Evolutionary conservation across 2,113 vertebrate species (phyloP).

Genomic region (Cyprinodon variegatus): DNA sequence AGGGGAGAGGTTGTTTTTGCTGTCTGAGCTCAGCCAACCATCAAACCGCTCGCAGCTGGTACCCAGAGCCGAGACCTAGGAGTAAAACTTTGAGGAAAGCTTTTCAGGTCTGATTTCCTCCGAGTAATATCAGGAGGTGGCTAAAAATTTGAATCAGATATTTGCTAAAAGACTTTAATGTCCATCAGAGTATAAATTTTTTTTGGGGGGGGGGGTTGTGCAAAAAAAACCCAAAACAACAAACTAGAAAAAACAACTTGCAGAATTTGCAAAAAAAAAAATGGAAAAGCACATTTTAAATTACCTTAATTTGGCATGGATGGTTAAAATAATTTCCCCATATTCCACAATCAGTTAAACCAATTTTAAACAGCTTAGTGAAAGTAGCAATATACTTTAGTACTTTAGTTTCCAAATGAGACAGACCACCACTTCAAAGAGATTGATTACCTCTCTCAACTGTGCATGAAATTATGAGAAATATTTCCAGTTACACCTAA

Average conservation of each 20-base stretch:
- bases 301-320: conserved; percentile 25
- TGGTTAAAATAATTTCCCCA: conserved; percentile 37
- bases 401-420: conserved; percentile 68
- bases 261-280: not conserved
- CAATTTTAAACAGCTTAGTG: conserved; percentile 60
- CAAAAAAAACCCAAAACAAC: not conserved
- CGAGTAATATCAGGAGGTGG: conserved; percentile 26
- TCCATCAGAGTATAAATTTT: not conserved
- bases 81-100: conserved; percentile 40
- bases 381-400: conserved; percentile 57
- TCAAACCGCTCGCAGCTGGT: conserved; percentile 73
- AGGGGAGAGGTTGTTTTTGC: conserved; percentile 64
- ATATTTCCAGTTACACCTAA: conserved; percentile 52
- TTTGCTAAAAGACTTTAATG: conserved; percentile 29
- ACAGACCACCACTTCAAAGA: conserved; percentile 66
- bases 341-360: conserved; percentile 65
- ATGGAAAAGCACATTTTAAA: conserved; percentile 7
- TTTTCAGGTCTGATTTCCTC: conserved; percentile 24
- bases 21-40: conserved; percentile 72
- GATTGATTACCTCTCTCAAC: conserved; percentile 65
- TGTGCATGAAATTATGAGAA: conserved; percentile 66
- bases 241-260: not conserved
- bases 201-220: not conserved
- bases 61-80: conserved; percentile 52
- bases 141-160: conserved; percentile 32